These are phyloP conservation scores for Crocidura indochinensis DNA, from an alignment of 2,797 vertebrate genomes.

Conservation along the genomic window DNA sequence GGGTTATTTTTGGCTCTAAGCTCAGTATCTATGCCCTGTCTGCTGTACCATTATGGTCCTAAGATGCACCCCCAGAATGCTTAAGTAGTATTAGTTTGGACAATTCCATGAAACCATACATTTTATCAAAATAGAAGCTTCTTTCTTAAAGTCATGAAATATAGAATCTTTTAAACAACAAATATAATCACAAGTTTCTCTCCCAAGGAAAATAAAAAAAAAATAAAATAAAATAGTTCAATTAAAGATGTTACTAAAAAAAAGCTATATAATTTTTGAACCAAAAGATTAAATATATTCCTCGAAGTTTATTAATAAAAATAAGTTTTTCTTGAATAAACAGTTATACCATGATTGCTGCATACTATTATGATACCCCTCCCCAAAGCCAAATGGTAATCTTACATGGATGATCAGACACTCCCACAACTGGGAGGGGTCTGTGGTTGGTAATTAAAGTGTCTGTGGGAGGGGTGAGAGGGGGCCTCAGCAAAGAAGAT, in stretches of 20 bases:
- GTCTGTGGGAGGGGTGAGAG: no score
- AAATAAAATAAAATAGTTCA: not conserved
- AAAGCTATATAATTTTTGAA: slow-evolving; percentile 36
- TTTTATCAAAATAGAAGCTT: slow-evolving; percentile 29
- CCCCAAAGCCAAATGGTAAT: no score
- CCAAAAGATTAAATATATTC: slow-evolving; percentile 30
- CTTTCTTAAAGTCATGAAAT: slow-evolving; percentile 3
- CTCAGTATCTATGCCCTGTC: no score
- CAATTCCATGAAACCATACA: not conserved
- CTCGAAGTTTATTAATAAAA: slow-evolving; percentile 46
- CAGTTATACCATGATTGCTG: slow-evolving; percentile 4
- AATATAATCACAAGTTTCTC: slow-evolving; percentile 41
- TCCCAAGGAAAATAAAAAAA: slow-evolving; percentile 14
- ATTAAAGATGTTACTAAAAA: slow-evolving; percentile 48
- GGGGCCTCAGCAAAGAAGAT: no score
- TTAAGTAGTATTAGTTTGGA: not conserved
- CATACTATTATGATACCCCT: not conserved
- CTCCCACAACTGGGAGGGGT: no score
- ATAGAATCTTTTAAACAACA: no score
- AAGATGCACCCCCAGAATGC: no score
- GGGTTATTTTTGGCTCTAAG: no score
- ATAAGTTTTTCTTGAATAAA: slow-evolving; percentile 38
- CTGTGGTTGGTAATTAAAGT: no score
- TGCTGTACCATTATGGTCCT: no score
- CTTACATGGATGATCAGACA: no score